Conservation (phyloP, 2,797 vertebrate species). For the Podarcis lilfordi region DNA sequence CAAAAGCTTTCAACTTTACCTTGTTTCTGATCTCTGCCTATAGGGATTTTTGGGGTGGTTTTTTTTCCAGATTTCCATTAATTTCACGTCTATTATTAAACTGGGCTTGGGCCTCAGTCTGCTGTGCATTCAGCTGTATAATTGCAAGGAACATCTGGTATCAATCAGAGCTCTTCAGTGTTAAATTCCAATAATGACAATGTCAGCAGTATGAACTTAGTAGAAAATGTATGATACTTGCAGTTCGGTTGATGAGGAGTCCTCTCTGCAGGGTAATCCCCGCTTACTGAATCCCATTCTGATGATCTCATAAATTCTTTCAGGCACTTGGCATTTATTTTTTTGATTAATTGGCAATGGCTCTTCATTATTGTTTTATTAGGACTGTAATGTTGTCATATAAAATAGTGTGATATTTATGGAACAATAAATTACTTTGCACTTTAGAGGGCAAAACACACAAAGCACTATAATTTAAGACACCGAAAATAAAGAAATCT, state of each 20-base stretch:
- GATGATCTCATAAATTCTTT: constrained; percentile 68
- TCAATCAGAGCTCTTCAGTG: constrained; percentile 56
- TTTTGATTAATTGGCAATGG: constrained; percentile 68
- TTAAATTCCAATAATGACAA: constrained; percentile 62
- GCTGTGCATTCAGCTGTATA: constrained; percentile 55
- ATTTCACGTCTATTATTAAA: constrained; percentile 64
- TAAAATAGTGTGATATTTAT: constrained; percentile 56
- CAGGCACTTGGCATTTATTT: constrained; percentile 34
- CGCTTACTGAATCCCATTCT: constrained; percentile 60
- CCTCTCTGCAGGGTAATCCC: constrained; percentile 60
- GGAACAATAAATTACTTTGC: constrained; percentile 59
- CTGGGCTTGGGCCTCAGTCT: constrained; percentile 29
- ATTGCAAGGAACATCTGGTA: constrained; percentile 64
- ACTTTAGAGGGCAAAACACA: constrained; percentile 64
- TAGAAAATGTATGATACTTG: constrained; percentile 68
- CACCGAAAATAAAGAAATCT: constrained; percentile 60
- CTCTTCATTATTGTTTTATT: constrained; percentile 66
- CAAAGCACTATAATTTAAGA: constrained; percentile 33
- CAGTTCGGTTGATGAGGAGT: constrained; percentile 54
- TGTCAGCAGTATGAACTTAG: constrained; percentile 67
- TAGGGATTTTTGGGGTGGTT: constrained; percentile 8
- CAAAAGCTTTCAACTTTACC: constrained; percentile 39
- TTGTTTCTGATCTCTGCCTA: constrained; percentile 46
- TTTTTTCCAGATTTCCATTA: constrained; percentile 51
- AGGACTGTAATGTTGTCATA: constrained; percentile 62